These are phyloP conservation scores for Allygus modestus DNA, from an alignment of 2,888 invertebrate genomes.

Conservation along the genomic window DNA sequence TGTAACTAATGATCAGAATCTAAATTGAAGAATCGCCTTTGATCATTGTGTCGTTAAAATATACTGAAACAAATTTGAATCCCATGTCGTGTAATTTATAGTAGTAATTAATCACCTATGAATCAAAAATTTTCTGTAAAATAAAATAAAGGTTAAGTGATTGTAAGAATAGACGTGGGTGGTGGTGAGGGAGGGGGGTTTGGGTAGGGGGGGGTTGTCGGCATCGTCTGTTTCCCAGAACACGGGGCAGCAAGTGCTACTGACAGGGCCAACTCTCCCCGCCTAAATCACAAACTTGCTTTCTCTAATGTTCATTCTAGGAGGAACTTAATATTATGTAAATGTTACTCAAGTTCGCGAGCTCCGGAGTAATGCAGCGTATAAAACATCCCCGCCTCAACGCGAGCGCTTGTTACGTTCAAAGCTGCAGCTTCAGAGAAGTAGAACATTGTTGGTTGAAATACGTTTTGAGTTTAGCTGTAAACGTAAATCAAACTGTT, in stretches of 20 bases:
- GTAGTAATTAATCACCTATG: too few relatives aligned
- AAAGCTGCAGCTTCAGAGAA: neutral
- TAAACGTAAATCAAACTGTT: too few relatives aligned
- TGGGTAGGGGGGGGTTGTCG: neutral
- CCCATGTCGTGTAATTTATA: too few relatives aligned
- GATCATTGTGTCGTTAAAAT: too few relatives aligned
- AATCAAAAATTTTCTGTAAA: too few relatives aligned
- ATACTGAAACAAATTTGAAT: too few relatives aligned
- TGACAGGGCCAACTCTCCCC: conserved; percentile 3
- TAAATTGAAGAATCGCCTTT: too few relatives aligned
- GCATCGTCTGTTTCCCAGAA: conserved; percentile 34
- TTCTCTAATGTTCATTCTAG: conserved; percentile 35
- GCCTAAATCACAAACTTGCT: conserved; percentile 39
- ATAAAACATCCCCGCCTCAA: conserved; percentile 16
- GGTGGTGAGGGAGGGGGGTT: neutral
- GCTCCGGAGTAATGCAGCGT: neutral
- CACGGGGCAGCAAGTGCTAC: conserved; percentile 33
- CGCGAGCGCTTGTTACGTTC: neutral
- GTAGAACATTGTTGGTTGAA: neutral
- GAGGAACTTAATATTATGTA: conserved; percentile 45
- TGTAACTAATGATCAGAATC: too few relatives aligned
- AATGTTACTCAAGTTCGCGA: conserved; percentile 7
- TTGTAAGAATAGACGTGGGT: too few relatives aligned
- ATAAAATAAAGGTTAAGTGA: too few relatives aligned
- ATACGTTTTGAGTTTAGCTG: too few relatives aligned